Evolutionary conservation across 2,113 vertebrate genomes (phyloP), one percentile per base, ranked within the genome.

Genomic region (Elephas maximus): DNA sequence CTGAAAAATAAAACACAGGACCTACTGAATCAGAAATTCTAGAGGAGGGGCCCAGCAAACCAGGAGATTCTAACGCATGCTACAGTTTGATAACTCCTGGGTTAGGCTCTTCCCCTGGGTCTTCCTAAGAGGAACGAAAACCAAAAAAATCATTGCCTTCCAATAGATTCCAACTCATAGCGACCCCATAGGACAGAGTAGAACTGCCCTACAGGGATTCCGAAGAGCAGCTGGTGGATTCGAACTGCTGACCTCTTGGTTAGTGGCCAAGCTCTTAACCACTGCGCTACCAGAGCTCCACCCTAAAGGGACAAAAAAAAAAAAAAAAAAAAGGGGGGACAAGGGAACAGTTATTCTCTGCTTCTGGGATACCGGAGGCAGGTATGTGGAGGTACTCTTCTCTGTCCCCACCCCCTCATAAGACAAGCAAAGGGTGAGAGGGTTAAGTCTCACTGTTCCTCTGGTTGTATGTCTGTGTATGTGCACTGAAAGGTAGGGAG

Each of bases 21-120:
- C 48, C 45, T 74, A 85, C 5, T 51, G 51, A 60, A 60, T 86
- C 74, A 81, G 53, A 96, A 95, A 94, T 90, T 90, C 80, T 89
- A 74, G 73, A 37, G 44, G n/a, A 60, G 33, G 83, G 62, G 45
- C 21, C 48, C 41, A 62, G 80, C 87, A 92, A 90, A 94, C 87
- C 62, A 18, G 51, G 65, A 37, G 65, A 88, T 90, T 91, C n/a
- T 91, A 79, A 44, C 63, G 57, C 30, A 44, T 0, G 5, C 53
- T 83, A 21, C 96, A 88, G 88, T 92, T 90, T 94, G 85, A 92
- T 86, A 95, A 93, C 44, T 67, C 44, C 73, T 30, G 33, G 15
- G 15, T 88, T 67, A 91, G 62, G 91, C 28, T 82, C 81, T 92
- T 88, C 84, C 65, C 74, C 33, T 82, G 4, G 5, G 60, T 51